phyloP scores from a whole-genome alignment of 2,113 vertebrate genomes.

The Ifrita kowaldi region DNA sequence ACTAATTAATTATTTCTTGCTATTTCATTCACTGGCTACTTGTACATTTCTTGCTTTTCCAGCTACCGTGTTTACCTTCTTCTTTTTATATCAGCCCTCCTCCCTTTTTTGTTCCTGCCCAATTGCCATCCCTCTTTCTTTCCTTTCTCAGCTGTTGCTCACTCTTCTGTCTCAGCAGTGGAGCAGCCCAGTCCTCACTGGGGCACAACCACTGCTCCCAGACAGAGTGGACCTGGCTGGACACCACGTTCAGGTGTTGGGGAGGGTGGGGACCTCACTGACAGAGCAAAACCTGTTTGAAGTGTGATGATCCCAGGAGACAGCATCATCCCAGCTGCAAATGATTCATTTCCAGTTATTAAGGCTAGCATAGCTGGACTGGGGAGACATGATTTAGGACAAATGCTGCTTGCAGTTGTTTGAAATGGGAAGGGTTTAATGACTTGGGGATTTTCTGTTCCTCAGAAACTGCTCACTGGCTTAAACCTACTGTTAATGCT shows the following conservation, averaged over 20 bases:
- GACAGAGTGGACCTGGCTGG: rapidly evolving
- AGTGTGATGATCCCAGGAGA: not conserved
- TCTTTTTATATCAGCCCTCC: not conserved
- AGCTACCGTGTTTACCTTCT: not conserved
- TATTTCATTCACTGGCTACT: not conserved
- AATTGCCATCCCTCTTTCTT: not conserved
- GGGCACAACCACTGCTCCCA: not conserved
- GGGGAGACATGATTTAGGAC: not conserved
- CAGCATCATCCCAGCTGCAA: not conserved
- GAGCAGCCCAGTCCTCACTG: not conserved
- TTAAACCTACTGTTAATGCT: not conserved
- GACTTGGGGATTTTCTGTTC: not conserved
- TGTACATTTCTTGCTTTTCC: not conserved
- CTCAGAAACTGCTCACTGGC: not conserved
- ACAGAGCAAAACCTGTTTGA: not conserved
- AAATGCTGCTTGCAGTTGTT: not conserved
- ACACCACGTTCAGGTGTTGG: rapidly evolving
- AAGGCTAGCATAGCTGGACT: not conserved
- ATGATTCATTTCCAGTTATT: not conserved
- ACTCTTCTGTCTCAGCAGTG: not conserved
- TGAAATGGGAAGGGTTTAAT: not conserved
- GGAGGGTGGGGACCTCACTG: not conserved
- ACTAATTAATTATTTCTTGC: constrained; percentile 24
- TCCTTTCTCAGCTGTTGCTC: not conserved
- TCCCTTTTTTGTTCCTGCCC: not conserved